These are phyloP conservation scores for Mystacornis crossleyi DNA, from an alignment of 2,113 vertebrate species.

Conservation along the genomic window DNA sequence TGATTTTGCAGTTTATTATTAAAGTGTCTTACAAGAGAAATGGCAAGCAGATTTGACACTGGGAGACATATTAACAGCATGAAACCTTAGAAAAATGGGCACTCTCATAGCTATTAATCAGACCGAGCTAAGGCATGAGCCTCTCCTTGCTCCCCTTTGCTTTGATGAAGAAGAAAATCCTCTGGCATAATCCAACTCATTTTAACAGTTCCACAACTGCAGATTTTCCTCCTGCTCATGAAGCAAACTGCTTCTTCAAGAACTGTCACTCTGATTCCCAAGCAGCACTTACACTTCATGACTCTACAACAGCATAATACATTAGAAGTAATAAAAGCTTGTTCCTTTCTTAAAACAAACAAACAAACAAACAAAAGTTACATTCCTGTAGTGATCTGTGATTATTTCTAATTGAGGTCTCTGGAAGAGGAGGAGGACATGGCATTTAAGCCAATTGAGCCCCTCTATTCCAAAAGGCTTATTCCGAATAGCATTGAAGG, in stretches of 20 bases:
- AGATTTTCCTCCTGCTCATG: neutral
- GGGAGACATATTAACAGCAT: slow-evolving; percentile 34
- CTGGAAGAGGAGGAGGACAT: slow-evolving; percentile 59
- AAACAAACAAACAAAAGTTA: slow-evolving; percentile 43
- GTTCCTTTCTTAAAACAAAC: slow-evolving; percentile 2
- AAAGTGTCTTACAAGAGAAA: slow-evolving; percentile 49
- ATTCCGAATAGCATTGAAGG: slow-evolving; percentile 69
- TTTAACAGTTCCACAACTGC: neutral
- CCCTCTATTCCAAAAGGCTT: slow-evolving; percentile 77
- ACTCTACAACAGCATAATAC: slow-evolving; percentile 37
- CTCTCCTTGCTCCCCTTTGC: neutral
- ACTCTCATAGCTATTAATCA: slow-evolving; percentile 26
- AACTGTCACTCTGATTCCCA: neutral
- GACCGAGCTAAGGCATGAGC: neutral
- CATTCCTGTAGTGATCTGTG: slow-evolving; percentile 45
- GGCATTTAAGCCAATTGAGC: slow-evolving; percentile 69
- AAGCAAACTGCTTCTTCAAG: neutral
- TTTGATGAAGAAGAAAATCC: slow-evolving; percentile 13
- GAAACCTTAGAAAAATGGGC: slow-evolving; percentile 17
- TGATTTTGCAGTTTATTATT: slow-evolving; percentile 56
- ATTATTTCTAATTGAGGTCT: slow-evolving; percentile 70
- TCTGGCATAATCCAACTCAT: neutral
- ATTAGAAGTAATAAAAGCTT: slow-evolving; percentile 67
- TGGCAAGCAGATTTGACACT: slow-evolving; percentile 17
- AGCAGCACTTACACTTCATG: slow-evolving; percentile 22